phyloP scores from a whole-genome alignment of 2,113 vertebrate genomes.

The Paraplagusia blochii region DNA sequence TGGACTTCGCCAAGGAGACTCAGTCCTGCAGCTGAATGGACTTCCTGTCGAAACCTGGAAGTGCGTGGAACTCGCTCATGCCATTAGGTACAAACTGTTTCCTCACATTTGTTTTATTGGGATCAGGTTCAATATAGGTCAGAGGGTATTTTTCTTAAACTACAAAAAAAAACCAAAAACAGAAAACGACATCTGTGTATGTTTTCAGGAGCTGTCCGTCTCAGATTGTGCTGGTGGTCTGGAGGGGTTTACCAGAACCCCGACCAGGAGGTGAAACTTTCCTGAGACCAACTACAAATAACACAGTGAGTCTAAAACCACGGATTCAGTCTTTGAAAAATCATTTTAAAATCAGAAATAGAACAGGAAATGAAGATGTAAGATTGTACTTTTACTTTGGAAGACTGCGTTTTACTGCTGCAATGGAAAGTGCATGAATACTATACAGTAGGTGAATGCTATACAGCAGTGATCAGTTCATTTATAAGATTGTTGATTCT shows the following conservation, averaged over 20 bases:
- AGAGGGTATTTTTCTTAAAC: neutral
- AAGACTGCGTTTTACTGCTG: no score
- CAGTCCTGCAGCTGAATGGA: slow-evolving; percentile 86
- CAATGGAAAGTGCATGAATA: no score
- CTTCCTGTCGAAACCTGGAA: slow-evolving; percentile 92
- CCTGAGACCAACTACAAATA: slow-evolving; percentile 76
- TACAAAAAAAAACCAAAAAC: neutral
- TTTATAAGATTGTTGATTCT: no score
- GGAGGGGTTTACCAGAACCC: slow-evolving; percentile 83
- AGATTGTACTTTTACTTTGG: neutral
- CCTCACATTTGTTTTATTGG: neutral
- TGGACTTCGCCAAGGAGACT: slow-evolving; percentile 87
- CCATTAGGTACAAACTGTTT: slow-evolving; percentile 82
- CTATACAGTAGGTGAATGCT: no score
- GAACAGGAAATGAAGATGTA: no score
- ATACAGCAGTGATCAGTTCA: no score
- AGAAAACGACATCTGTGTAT: no score
- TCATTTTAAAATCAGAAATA: neutral
- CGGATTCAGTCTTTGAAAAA: no score
- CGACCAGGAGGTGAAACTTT: slow-evolving; percentile 76
- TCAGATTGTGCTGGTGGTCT: slow-evolving; percentile 86
- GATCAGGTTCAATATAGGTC: neutral
- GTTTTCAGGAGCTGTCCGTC: slow-evolving; percentile 80
- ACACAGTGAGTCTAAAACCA: slow-evolving; percentile 38
- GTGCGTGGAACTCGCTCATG: slow-evolving; percentile 88